Evolutionary conservation across 2,888 invertebrate species (phyloP).

Genomic region (Chesias legatella): DNA sequence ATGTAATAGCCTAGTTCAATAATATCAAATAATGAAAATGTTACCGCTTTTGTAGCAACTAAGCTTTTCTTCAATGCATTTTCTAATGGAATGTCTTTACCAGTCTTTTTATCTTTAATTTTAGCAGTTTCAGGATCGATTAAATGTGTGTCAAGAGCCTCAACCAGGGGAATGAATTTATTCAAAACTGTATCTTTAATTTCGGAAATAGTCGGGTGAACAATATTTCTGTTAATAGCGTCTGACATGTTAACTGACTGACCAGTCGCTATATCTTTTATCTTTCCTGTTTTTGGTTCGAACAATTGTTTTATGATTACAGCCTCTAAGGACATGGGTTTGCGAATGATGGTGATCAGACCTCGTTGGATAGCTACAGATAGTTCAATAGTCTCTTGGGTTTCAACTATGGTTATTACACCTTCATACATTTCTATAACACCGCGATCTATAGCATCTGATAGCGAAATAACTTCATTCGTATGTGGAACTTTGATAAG

Average conservation of each 20-base stretch:
- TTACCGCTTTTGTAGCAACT: slow-evolving; percentile 85
- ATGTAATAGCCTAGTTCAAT: slow-evolving; percentile 89
- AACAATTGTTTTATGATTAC: slow-evolving; percentile 86
- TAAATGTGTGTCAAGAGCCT: slow-evolving; percentile 86
- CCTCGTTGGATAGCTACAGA: slow-evolving; percentile 86
- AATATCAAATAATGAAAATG: slow-evolving; percentile 86
- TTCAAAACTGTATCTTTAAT: slow-evolving; percentile 88
- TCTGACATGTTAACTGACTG: slow-evolving; percentile 87
- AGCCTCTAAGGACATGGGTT: slow-evolving; percentile 89
- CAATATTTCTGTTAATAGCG: slow-evolving; percentile 88
- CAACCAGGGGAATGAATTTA: slow-evolving; percentile 85
- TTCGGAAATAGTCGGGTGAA: slow-evolving; percentile 90
- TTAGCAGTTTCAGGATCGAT: slow-evolving; percentile 86
- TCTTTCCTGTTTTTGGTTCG: slow-evolving; percentile 84
- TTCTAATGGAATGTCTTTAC: slow-evolving; percentile 84
- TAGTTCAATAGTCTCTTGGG: slow-evolving; percentile 84
- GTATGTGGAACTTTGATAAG: slow-evolving; percentile 86
- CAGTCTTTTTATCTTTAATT: slow-evolving; percentile 86
- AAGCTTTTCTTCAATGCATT: slow-evolving; percentile 85
- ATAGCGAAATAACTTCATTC: slow-evolving; percentile 87
- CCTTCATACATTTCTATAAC: slow-evolving; percentile 88
- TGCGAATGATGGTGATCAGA: slow-evolving; percentile 83
- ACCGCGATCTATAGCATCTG: slow-evolving; percentile 89
- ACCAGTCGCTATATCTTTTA: slow-evolving; percentile 86
- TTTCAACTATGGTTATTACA: slow-evolving; percentile 85